A percentile compares a stretch with the other conserved stretches of the same genome.
Evolutionary conservation across 2,113 vertebrate genomes (phyloP).

Genomic region (Pagrus major): DNA sequence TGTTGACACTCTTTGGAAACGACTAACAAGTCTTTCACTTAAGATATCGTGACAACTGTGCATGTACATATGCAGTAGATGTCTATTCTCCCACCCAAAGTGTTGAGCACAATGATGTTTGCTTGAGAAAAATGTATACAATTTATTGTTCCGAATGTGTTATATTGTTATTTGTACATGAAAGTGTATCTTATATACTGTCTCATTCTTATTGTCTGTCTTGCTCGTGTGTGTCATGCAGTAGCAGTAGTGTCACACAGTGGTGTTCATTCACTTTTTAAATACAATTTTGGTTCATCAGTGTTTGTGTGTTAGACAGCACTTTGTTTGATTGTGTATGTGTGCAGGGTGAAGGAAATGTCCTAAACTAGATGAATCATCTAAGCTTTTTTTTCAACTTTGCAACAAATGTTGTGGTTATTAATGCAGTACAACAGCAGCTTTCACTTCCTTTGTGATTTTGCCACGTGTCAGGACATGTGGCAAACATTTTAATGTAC

Average conservation of each 20-base stretch:
- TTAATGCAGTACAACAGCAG: conserved; percentile 13
- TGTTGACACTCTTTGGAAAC: not conserved
- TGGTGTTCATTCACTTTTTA: not conserved
- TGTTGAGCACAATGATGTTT: not conserved
- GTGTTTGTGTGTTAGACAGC: not conserved
- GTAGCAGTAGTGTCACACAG: not conserved
- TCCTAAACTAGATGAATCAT: not conserved
- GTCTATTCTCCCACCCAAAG: too few species aligned
- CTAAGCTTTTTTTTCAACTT: not conserved
- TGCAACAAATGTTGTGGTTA: not conserved
- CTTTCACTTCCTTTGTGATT: conserved; percentile 37
- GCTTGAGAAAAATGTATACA: not conserved
- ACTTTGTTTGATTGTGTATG: not conserved
- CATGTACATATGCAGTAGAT: not conserved
- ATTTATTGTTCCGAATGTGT: not conserved
- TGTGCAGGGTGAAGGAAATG: not conserved
- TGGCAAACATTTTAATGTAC: not conserved
- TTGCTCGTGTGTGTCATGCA: not conserved
- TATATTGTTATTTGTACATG: not conserved
- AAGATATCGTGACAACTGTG: not conserved
- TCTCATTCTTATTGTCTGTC: too few species aligned
- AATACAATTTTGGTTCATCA: not conserved
- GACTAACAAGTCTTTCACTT: not conserved
- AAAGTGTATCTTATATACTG: not conserved
- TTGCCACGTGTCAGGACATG: not conserved